Conservation (phyloP, 1,140 invertebrate species). For the Leptestheria dahalacensis region DNA sequence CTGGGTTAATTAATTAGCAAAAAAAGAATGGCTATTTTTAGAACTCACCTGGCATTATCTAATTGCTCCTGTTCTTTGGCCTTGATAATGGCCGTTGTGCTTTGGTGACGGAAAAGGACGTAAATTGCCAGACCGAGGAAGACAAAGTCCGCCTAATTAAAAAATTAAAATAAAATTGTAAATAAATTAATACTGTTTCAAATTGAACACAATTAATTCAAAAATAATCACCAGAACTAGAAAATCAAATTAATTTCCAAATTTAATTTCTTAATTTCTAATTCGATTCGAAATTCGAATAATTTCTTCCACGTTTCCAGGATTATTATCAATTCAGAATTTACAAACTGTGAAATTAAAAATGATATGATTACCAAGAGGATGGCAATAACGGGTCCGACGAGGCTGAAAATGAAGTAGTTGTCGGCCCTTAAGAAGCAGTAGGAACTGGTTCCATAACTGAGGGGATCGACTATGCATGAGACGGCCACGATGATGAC, state of each 20-base stretch:
- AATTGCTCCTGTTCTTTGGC: constrained; percentile 62
- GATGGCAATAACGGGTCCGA: constrained; percentile 73
- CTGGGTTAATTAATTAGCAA: constrained; percentile 15
- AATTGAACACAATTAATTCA: too few relatives aligned
- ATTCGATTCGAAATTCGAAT: too few relatives aligned
- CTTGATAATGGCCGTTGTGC: constrained; percentile 53
- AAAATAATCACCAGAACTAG: too few relatives aligned
- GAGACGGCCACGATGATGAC: constrained; percentile 57
- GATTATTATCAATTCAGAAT: too few relatives aligned
- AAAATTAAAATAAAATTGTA: constrained; percentile 23
- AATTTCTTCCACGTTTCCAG: too few relatives aligned
- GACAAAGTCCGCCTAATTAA: constrained; percentile 59
- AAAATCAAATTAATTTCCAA: too few relatives aligned
- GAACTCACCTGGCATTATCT: constrained; percentile 65
- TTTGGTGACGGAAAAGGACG: constrained; percentile 76
- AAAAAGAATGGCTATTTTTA: too few relatives aligned
- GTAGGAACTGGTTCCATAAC: constrained; percentile 70
- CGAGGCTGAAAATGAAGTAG: constrained; percentile 82
- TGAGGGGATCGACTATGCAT: constrained; percentile 56
- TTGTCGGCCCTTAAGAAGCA: constrained; percentile 79
- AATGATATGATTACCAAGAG: constrained; percentile 47
- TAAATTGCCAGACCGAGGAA: constrained; percentile 76
- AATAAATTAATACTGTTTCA: too few relatives aligned
- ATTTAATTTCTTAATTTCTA: too few relatives aligned
- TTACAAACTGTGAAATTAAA: too few relatives aligned